These are phyloP conservation scores for Euzetes globulus DNA, from an alignment of 2,888 invertebrate species.

Conservation along the genomic window DNA sequence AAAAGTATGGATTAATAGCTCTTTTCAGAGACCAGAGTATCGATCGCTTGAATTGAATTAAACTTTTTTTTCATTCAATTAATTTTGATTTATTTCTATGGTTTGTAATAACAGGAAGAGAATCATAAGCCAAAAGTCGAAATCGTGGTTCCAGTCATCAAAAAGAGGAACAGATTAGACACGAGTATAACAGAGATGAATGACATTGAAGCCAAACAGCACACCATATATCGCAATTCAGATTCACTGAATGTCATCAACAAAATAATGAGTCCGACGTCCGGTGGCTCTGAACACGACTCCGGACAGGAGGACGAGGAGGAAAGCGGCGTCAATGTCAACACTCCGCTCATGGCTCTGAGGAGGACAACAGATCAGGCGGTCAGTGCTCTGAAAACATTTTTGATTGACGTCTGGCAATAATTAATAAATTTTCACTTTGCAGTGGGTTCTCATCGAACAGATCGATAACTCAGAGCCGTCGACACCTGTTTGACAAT, in stretches of 20 bases:
- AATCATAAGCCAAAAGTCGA: slow-evolving; percentile 20
- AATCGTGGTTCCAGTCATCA: slow-evolving; percentile 17
- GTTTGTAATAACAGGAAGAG: slow-evolving; percentile 14
- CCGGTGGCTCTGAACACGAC: slow-evolving; percentile 16
- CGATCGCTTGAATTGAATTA: not conserved
- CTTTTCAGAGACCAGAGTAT: not conserved
- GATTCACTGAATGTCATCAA: not conserved
- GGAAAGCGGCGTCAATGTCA: not conserved
- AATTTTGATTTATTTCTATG: not conserved
- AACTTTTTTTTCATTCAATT: not conserved
- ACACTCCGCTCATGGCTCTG: not conserved
- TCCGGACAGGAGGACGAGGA: slow-evolving; percentile 22
- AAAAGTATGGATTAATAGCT: not conserved
- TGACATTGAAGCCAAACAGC: not conserved
- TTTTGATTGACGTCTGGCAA: not conserved
- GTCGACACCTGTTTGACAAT: slow-evolving; percentile 21
- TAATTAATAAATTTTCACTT: not conserved
- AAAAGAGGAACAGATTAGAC: slow-evolving; percentile 7
- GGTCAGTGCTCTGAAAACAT: not conserved
- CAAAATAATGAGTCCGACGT: slow-evolving; percentile 8
- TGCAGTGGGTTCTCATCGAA: slow-evolving; percentile 26
- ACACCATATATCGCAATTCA: not conserved
- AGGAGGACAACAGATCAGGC: slow-evolving; percentile 3
- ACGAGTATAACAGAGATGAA: not conserved
- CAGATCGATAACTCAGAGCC: slow-evolving; percentile 27